Evolutionary conservation across 2,797 vertebrate species (phyloP), one percentile per base, ranked within the genome.

Genomic region (Fistularia commersonii): DNA sequence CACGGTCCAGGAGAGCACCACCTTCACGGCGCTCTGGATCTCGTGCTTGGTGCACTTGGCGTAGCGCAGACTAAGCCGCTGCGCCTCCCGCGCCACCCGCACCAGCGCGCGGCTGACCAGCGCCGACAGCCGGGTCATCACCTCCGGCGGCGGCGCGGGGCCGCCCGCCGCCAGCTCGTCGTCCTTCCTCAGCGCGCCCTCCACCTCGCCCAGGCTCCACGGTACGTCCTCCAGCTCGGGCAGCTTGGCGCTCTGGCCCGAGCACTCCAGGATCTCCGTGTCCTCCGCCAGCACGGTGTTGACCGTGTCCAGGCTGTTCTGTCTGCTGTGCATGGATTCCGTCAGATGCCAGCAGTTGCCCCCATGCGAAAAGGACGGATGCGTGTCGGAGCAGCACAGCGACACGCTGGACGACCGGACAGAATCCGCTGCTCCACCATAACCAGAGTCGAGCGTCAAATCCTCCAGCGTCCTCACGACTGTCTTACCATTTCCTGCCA

Each of bases 401-500:
- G 91, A 92, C 88, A 91, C 87, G 84, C 90, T 91, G 86, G 90
- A 92, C 86, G 90, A 93, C 79, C 91, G 79, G 82, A 91, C 89
- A 70, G 91, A 93, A 85, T 90, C 90, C 82, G 89, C 91, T 66
- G 90, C 89, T 79, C 91, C 91, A 90, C 91, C 91, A 92, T 93
- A 93, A 85, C 91, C 91, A 76, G 91, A 93, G 71, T 93, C 91
- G 64, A 93, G 89, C 77, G 91, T 93, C 86, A 93, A 77, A 89
- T 92, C 90, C 90, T 93, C 91, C 87, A 93, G 90, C 83, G 90
- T 92, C 90, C 87, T 91, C 82, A 90, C 94, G 75, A 83, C 92
- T 74, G 93, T 93, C 92, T 95, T 98, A 95, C 92, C 93, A 88
- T 95, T 91, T 89, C 93, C 92, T 87, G 94, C 92, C 94, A 98